Base-by-base conservation (phyloP, 1,140 invertebrate species). In the Heliconius nattereri region DNA sequence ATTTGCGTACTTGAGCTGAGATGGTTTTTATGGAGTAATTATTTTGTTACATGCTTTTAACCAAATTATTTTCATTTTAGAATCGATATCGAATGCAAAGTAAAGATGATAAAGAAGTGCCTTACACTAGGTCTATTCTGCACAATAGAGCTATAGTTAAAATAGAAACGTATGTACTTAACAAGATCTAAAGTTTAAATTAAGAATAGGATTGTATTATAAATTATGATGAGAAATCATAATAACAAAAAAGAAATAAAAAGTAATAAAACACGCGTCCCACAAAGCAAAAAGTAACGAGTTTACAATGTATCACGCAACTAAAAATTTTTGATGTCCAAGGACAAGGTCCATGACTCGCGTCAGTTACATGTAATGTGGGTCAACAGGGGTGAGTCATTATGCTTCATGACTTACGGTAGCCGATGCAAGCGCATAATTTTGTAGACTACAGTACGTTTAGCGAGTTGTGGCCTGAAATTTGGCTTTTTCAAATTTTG, bases 301-400 rank as follows among this genome's bases (percentile, higher is more conserved):
- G 9, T 11, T 60, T 66, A 29, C 60, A 29, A 66, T 1, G 60
- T 26, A 29, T 29, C 13, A 66, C 26, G 60, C 60, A 16, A 29
- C 0, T 29, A 66, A 26, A 29, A 11, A 29, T 66, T 66, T 32
- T 66, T 66, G 57, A 66, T 60, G 37, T 45, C 23, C 35, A 71
- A 29, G 37, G 32, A 37, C 60, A 32, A 70, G 66, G 75, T 76
- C 75, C 75, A 40, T 13, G 26, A 26, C 1, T 66, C 29, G 16
- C 3, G 9, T 71, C 37, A n/a, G 45, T 57, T n/a, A 71, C 57
- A 79, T 76, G 81, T 82, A 79, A 82, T 85, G 54, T 89, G 78
- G 85, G 87, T 85, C 84, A 83, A 32, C 52, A 35, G 37, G 73
- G 86, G 83, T 86, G 83, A 86, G 83, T 86, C 79, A 88, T 79